Evolutionary conservation across 2,888 invertebrate genomes (phyloP).

Genomic region (Lepidonotus clava): DNA sequence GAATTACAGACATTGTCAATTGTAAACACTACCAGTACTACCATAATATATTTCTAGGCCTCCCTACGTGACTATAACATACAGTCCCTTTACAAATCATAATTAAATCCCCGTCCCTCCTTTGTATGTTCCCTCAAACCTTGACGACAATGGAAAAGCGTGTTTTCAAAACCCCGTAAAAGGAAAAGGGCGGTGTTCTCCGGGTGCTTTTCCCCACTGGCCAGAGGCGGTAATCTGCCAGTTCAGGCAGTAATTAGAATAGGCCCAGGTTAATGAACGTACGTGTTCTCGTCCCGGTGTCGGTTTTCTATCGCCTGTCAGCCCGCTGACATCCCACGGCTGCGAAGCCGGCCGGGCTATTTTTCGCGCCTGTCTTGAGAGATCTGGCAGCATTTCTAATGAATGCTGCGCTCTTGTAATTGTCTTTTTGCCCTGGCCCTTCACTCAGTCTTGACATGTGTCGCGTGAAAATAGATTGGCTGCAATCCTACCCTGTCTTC

Average conservation of each 20-base stretch:
- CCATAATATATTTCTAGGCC: too few species aligned
- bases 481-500: background rate
- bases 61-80: too few species aligned
- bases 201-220: background rate
- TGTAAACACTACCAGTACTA: too few species aligned
- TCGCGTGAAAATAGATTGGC: background rate
- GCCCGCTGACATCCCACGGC: background rate
- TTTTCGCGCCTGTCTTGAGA: background rate
- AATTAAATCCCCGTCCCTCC: too few species aligned
- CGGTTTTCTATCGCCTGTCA: conserved; percentile 33
- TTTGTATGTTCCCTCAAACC: too few species aligned
- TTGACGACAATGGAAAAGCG: too few species aligned
- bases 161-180: too few species aligned
- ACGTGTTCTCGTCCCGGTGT: background rate
- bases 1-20: too few species aligned
- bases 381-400: background rate
- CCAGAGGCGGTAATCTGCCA: background rate
- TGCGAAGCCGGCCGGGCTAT: background rate
- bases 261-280: conserved; percentile 22
- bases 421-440: conserved; percentile 20
- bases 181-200: background rate
- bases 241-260: conserved; percentile 2
- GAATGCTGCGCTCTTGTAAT: conserved; percentile 7
- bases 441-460: conserved; percentile 39
- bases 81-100: too few species aligned